Evolutionary conservation across 2,797 vertebrate species (phyloP).

Genomic region (Hydrophis major): DNA sequence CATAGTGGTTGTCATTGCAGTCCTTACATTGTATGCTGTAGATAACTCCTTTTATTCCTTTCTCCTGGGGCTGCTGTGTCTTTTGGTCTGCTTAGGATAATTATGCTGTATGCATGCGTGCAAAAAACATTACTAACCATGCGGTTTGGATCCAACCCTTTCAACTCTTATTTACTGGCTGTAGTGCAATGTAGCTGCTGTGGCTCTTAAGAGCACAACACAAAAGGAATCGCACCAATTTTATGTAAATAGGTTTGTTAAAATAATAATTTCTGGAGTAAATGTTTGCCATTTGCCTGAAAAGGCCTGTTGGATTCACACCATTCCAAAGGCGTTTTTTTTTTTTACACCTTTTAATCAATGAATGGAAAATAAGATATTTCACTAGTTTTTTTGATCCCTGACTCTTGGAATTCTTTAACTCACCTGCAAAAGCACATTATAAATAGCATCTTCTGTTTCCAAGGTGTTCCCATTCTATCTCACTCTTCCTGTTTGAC

Average conservation of each 20-base stretch:
- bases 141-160: not conserved
- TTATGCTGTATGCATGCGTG: too few relatives aligned
- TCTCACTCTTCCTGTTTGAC: constrained; percentile 60
- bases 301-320: constrained; percentile 69
- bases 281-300: constrained; percentile 51
- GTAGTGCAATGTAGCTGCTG: constrained; percentile 52
- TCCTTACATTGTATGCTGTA: too few relatives aligned
- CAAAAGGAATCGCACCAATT: constrained; percentile 51
- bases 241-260: constrained; percentile 62
- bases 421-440: constrained; percentile 66
- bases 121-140: too few relatives aligned
- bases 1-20: too few relatives aligned
- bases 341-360: constrained; percentile 65
- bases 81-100: too few relatives aligned
- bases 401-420: constrained; percentile 70
- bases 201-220: constrained; percentile 57
- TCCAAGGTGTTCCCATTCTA: constrained; percentile 54
- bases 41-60: too few relatives aligned
- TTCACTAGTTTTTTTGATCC: constrained; percentile 67
- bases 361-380: constrained; percentile 64
- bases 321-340: constrained; percentile 67
- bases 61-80: too few relatives aligned
- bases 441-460: constrained; percentile 68
- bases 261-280: constrained; percentile 56
- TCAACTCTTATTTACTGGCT: constrained; percentile 56